Conservation (phyloP, 2,113 vertebrate species). For the Daboia siamensis region DNA sequence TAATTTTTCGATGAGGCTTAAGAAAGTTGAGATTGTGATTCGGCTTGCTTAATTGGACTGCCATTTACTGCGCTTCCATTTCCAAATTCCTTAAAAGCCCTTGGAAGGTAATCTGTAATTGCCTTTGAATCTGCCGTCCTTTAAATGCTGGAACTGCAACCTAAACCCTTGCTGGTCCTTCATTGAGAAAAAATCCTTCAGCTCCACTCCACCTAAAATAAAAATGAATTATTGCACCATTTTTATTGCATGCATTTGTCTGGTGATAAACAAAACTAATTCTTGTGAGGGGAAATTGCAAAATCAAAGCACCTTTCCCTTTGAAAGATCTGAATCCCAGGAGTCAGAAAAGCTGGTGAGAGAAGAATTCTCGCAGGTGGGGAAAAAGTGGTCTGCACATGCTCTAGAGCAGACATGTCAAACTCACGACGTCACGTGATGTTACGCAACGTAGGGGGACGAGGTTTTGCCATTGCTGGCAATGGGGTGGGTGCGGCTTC, state of each 20-base stretch:
- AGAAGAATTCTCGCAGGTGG: not conserved
- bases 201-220: not conserved
- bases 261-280: not conserved
- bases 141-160: not conserved
- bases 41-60: not conserved
- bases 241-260: not conserved
- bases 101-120: not conserved
- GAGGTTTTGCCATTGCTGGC: no score
- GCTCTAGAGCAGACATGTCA: not conserved
- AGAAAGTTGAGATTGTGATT: not conserved
- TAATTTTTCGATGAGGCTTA: not conserved
- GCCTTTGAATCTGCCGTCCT: not conserved
- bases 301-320: not conserved
- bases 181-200: not conserved
- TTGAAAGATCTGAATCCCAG: not conserved
- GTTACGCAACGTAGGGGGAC: no score
- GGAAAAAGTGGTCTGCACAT: not conserved
- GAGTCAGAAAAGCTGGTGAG: not conserved
- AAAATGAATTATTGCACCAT: not conserved
- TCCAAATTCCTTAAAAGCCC: not conserved
- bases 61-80: not conserved
- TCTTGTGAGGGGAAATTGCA: not conserved
- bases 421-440: no score
- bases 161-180: not conserved
- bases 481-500: no score